Evolutionary conservation across 2,888 invertebrate genomes (phyloP).

Genomic region (Archips crataeganus): DNA sequence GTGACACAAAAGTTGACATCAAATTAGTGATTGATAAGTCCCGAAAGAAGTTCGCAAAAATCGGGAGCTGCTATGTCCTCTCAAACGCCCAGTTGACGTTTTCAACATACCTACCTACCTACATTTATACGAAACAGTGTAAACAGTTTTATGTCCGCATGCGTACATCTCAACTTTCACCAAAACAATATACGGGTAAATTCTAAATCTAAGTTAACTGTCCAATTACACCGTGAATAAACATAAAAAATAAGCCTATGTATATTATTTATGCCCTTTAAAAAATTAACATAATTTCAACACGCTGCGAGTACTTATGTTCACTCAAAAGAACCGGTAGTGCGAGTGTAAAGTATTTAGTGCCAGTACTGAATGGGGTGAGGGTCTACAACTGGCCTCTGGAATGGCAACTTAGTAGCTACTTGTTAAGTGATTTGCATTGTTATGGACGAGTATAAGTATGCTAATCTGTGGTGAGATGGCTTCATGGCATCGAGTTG

Average conservation of each 20-base stretch:
- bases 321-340: conserved; percentile 51
- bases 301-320: conserved; percentile 61
- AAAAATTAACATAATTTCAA: conserved; percentile 57
- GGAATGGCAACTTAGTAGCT: conserved; percentile 46
- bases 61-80: too few relatives aligned
- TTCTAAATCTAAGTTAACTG: conserved; percentile 1
- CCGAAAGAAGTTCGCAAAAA: too few relatives aligned
- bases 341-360: conserved; percentile 42
- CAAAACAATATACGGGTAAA: conserved; percentile 6
- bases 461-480: conserved; percentile 18
- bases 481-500: not conserved
- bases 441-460: conserved; percentile 4
- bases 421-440: conserved; percentile 23
- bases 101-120: not conserved
- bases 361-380: conserved; percentile 62
- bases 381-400: conserved; percentile 67
- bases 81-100: too few relatives aligned
- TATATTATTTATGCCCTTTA: conserved; percentile 26
- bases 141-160: not conserved
- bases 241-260: not conserved
- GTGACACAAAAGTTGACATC: too few relatives aligned
- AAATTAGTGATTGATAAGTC: too few relatives aligned
- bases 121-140: not conserved
- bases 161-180: conserved; percentile 15
- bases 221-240: conserved; percentile 9